Conservation (phyloP, 2,797 vertebrate genomes). For the Pseudochirops cupreus region DNA sequence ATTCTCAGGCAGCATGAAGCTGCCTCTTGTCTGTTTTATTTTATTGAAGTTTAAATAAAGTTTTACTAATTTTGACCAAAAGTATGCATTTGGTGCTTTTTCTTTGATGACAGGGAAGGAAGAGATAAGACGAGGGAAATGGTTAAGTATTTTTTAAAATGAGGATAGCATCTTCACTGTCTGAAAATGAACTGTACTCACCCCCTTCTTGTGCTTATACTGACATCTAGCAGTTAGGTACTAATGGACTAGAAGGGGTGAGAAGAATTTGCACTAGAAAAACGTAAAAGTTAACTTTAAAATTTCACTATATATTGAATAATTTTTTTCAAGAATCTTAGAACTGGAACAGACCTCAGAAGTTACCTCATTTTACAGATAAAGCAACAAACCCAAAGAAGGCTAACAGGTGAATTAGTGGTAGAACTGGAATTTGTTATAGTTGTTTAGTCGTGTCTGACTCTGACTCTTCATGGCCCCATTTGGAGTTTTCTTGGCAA, state of each 20-base stretch:
- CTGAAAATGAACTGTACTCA: background rate
- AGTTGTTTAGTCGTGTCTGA: background rate
- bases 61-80: conserved; percentile 79
- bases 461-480: background rate
- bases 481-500: background rate
- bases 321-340: background rate
- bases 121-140: background rate
- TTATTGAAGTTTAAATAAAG: conserved; percentile 80
- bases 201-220: background rate
- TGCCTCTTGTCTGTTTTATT: conserved; percentile 77
- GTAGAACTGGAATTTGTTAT: background rate
- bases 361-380: background rate
- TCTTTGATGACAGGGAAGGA: background rate
- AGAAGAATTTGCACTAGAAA: background rate
- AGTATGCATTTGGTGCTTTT: background rate
- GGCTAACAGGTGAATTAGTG: background rate
- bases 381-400: background rate
- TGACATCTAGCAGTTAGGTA: background rate
- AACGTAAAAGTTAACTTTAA: background rate
- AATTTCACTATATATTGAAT: background rate
- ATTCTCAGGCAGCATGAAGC: conserved; percentile 62
- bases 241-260: background rate
- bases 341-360: background rate
- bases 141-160: background rate
- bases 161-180: background rate